Conservation (phyloP, 1,140 invertebrate species). For the Pseudomyrmex sp. region DNA sequence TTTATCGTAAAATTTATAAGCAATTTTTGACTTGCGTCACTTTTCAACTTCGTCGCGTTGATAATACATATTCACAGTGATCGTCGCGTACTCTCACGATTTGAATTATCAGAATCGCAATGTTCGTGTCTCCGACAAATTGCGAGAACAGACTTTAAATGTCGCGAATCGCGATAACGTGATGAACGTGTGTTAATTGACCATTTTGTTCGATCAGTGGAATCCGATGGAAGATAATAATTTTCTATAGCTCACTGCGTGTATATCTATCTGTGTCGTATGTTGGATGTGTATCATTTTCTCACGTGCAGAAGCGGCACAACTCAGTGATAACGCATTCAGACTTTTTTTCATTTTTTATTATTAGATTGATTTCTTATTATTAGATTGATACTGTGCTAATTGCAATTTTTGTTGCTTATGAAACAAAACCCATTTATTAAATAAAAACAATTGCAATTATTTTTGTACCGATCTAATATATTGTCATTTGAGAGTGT, state of each 20-base stretch:
- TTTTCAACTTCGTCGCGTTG: background rate
- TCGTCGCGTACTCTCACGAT: slow-evolving; percentile 33
- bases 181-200: slow-evolving; percentile 14
- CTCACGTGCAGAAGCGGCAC: background rate
- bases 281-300: slow-evolving; percentile 14
- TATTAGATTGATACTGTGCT: no score
- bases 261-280: background rate
- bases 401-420: no score
- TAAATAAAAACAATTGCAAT: no score
- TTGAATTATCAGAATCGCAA: slow-evolving; percentile 65
- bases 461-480: no score
- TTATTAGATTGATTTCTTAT: no score
- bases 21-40: background rate
- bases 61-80: background rate
- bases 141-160: slow-evolving; percentile 11
- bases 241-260: slow-evolving; percentile 16
- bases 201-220: slow-evolving; percentile 6
- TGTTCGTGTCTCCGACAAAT: slow-evolving; percentile 61
- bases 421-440: no score
- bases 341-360: background rate
- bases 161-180: slow-evolving; percentile 40
- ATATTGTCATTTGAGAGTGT: no score
- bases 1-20: background rate
- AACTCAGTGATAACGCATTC: background rate
- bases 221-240: slow-evolving; percentile 17